Evolutionary conservation across 1,140 invertebrate species (phyloP).

Genomic region (Theocolax elegans): DNA sequence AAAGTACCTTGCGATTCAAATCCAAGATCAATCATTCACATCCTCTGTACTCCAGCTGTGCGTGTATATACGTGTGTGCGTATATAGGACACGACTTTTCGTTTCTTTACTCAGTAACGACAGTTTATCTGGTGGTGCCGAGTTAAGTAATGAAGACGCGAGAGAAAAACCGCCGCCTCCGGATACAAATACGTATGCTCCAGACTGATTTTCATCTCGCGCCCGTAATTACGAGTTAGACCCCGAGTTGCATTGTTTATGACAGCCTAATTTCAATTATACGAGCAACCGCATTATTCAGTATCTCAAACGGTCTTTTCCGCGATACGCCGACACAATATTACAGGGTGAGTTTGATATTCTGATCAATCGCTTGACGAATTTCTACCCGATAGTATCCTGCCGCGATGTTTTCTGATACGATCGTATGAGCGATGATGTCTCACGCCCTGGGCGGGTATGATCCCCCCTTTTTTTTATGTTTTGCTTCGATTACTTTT

Average conservation of each 20-base stretch:
- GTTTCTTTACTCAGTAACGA: slow-evolving; percentile 10
- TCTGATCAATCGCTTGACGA: too few relatives aligned
- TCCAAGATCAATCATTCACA: slow-evolving; percentile 23
- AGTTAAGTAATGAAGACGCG: slow-evolving; percentile 30
- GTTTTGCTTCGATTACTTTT: background rate
- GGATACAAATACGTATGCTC: too few relatives aligned
- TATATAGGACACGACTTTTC: too few relatives aligned
- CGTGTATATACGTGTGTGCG: too few relatives aligned
- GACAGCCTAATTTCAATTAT: slow-evolving; percentile 31
- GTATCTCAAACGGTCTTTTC: too few relatives aligned
- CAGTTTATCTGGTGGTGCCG: background rate
- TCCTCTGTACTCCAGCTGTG: too few relatives aligned
- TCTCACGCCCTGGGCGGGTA: background rate
- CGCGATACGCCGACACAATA: background rate
- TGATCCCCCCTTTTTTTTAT: background rate
- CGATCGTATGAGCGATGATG: slow-evolving; percentile 17
- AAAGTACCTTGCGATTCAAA: slow-evolving; percentile 17
- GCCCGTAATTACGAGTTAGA: slow-evolving; percentile 17
- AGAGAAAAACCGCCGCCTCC: background rate
- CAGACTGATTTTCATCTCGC: background rate
- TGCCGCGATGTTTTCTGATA: too few relatives aligned
- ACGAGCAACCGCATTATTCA: background rate
- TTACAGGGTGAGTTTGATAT: too few relatives aligned
- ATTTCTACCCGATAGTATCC: too few relatives aligned
- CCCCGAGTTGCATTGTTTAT: background rate